Conservation (phyloP, 2,113 vertebrate species). For the Halcyon senegalensis region DNA sequence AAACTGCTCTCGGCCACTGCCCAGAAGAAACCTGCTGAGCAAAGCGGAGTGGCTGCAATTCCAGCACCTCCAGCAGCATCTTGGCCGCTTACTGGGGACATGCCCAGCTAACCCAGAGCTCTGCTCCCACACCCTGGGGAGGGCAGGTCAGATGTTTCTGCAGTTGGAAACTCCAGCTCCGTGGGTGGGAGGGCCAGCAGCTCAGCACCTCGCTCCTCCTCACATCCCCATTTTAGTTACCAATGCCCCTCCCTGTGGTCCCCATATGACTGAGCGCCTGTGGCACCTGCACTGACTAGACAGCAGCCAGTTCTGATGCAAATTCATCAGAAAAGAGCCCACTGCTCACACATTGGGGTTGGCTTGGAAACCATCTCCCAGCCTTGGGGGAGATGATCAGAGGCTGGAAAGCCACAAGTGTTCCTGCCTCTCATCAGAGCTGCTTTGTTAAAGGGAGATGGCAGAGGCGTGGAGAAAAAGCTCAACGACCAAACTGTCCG, state of each 20-base stretch:
- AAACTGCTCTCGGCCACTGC: neutral
- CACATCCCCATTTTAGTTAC: neutral
- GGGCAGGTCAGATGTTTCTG: neutral
- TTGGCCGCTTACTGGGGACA: accelerated
- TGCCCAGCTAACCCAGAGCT: neutral
- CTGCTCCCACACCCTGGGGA: accelerated
- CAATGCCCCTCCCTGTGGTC: neutral
- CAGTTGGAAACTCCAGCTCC: neutral
- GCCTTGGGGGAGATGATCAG: neutral
- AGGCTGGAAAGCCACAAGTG: neutral
- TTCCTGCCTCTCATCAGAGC: neutral
- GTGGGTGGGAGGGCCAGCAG: neutral
- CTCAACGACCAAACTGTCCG: neutral
- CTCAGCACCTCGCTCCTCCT: neutral
- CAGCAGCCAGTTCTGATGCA: neutral
- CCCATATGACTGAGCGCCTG: neutral
- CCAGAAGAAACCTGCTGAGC: neutral
- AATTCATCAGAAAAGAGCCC: neutral
- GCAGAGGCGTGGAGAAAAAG: neutral
- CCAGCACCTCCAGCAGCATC: accelerated
- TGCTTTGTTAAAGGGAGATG: neutral
- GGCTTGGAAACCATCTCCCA: neutral
- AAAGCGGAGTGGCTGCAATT: neutral
- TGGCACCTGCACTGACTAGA: neutral
- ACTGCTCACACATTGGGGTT: accelerated